Base-by-base conservation (phyloP, 2,113 vertebrate species). In the Acrocephalus arundinaceus region DNA sequence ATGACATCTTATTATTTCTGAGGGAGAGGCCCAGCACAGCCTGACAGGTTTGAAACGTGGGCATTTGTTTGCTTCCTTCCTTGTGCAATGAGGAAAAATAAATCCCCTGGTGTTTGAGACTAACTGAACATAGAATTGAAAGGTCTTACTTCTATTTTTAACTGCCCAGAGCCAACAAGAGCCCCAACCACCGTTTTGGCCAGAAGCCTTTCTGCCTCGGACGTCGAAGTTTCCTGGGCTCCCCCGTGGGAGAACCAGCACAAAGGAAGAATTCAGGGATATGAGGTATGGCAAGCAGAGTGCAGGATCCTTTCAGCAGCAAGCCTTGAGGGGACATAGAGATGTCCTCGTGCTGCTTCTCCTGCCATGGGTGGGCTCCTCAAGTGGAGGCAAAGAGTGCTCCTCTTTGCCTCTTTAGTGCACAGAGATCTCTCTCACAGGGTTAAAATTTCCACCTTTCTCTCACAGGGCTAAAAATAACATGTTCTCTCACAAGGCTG, bases 211-310 rank as follows among this genome's bases (percentile, higher is more conserved):
- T 99, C 99, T 49, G 99, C 99, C 10, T 99, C 99, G 10, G 98
- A 99, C 7, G 96, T 99, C 5, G 99, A 99, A 97, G 98, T 99
- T 63, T 98, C 97, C 10, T 99, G 99, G 99, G 98, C 98, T 95
- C 98, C 98, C 24, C 98, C 99, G 5, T 98, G 97, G 85, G 99
- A 98, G 92, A 98, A 96, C 57, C 98, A 98, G 70, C 99, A 98
- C 85, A 99, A 98, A 97, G 99, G 98, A 85, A 97, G 99, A 63
- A 98, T 99, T 63, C 98, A 99, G 88, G 99, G 99, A 45, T 99
- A 99, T 3, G 99, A 99, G 99, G 99, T 99, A 97, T 48, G 97
- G 23, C 35, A 17, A 11, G 11, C 5, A 5, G 52, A 33, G 4
- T 0, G 8, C 25, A 8, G 39, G 14, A 8, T 70, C 54, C 35